These are phyloP conservation scores for Sebastes itinus DNA, from an alignment of 2,797 vertebrate genomes.

Conservation along the genomic window DNA sequence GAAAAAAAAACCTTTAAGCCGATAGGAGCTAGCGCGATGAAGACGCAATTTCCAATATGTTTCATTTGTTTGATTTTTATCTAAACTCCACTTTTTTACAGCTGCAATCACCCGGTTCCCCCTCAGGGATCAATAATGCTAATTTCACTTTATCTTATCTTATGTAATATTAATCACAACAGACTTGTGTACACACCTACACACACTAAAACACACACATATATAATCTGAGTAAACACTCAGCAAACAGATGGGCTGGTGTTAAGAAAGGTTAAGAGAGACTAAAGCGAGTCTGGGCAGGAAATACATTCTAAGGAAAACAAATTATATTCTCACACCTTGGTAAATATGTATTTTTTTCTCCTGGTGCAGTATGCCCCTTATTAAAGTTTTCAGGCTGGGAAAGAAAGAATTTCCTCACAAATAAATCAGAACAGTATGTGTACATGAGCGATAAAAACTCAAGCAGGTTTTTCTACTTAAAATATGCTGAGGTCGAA, in stretches of 20 bases:
- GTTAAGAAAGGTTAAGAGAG: constrained; percentile 32
- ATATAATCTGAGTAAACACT: neutral
- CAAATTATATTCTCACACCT: constrained; percentile 38
- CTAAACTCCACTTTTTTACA: constrained; percentile 27
- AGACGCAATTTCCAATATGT: constrained; percentile 13
- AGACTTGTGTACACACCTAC: neutral
- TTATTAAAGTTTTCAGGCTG: constrained; percentile 37
- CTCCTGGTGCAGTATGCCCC: constrained; percentile 1
- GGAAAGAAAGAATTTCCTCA: constrained; percentile 6
- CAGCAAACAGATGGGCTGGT: constrained; percentile 23
- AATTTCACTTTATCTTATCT: constrained; percentile 56
- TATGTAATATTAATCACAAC: constrained; percentile 15
- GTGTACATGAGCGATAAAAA: constrained; percentile 50
- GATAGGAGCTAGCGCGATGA: neutral
- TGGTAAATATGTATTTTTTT: neutral
- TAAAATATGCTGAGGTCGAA: constrained; percentile 61
- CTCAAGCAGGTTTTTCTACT: constrained; percentile 56
- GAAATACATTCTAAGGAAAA: constrained; percentile 37
- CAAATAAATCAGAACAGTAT: constrained; percentile 34
- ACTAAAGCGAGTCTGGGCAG: constrained; percentile 13
- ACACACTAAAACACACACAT: neutral
- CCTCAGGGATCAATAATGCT: constrained; percentile 60
- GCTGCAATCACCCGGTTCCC: constrained; percentile 24
- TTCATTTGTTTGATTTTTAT: constrained; percentile 50
- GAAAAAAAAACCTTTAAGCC: neutral